These are phyloP conservation scores for Scaptomyza hsui DNA, from an alignment of 1,140 invertebrate species.

Conservation along the genomic window DNA sequence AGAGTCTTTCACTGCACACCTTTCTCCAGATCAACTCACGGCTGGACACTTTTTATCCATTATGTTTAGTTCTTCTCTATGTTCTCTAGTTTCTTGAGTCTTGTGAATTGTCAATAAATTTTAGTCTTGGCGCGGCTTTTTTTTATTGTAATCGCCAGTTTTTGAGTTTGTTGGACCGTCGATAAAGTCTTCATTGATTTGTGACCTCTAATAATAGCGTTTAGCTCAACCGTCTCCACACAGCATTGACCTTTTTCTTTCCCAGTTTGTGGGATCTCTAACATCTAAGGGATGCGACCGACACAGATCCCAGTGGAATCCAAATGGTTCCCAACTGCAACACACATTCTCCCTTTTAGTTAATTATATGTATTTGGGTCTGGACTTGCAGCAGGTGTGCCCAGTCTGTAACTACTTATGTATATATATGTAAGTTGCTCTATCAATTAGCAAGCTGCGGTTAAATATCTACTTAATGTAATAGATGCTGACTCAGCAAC, in stretches of 20 bases:
- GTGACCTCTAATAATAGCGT: slow-evolving; percentile 82
- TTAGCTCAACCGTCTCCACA: slow-evolving; percentile 53
- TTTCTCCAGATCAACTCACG: slow-evolving; percentile 53
- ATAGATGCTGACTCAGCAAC: slow-evolving; percentile 54
- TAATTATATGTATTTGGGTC: slow-evolving; percentile 78
- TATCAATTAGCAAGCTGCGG: slow-evolving; percentile 51
- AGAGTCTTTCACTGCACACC: slow-evolving; percentile 34
- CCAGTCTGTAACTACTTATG: slow-evolving; percentile 29
- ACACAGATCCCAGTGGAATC: slow-evolving; percentile 18
- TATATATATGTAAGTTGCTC: slow-evolving; percentile 19
- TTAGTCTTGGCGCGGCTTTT: slow-evolving; percentile 62
- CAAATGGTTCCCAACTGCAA: neutral
- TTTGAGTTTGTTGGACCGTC: slow-evolving; percentile 56
- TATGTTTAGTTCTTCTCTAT: slow-evolving; percentile 21
- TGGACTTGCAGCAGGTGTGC: slow-evolving; percentile 48
- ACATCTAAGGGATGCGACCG: slow-evolving; percentile 77
- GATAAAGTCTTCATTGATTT: slow-evolving; percentile 82
- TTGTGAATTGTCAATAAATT: slow-evolving; percentile 74
- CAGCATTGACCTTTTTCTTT: slow-evolving; percentile 66
- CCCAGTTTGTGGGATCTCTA: slow-evolving; percentile 5
- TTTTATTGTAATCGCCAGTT: slow-evolving; percentile 60
- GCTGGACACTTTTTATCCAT: slow-evolving; percentile 73
- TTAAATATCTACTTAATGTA: slow-evolving; percentile 7
- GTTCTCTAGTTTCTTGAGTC: slow-evolving; percentile 11
- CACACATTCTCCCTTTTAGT: slow-evolving; percentile 4